Evolutionary conservation across 2,888 invertebrate genomes (phyloP), one percentile per base, ranked within the genome.

Genomic region (Drosophila cyrtoloma): DNA sequence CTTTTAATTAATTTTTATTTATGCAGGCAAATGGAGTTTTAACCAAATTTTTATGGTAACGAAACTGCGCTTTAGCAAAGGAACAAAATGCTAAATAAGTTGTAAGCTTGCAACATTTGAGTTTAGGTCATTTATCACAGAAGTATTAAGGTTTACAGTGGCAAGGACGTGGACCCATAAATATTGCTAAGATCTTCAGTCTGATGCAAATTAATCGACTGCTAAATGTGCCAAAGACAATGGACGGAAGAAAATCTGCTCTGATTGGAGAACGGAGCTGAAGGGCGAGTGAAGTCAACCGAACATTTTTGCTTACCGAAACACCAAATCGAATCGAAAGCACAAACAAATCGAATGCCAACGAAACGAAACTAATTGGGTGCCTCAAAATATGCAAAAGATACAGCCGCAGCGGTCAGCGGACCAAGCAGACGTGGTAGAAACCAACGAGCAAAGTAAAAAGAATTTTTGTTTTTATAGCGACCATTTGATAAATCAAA

Each of bases 321-420:
- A 81, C 66, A 77, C 37, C 64, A 81, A 82, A 69, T 81, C 74
- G 82, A 81, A 70, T 51, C 68, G 51, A 61, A 75, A 62, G 73
- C 66, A 56, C 32, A 67, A 71, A 59, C 81, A 77, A 81, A 83
- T 84, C 84, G 81, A 86, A 77, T 67, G 77, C 77, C 80, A 85
- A 72, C 90, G 83, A 90, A 77, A 77, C 86, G 90, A 88, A 89
- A 91, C 77, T 91, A 86, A 91, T 91, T 90, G 91, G 90, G 75
- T 68, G 72, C 71, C 79, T 61, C 66, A 60, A 85, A 91, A 74
- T 84, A 86, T 89, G 91, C 88, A 86, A 89, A 87, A 77, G 90
- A 91, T 79, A 84, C 82, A 89, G 79, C 69, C 74, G 60, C 59
- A 67, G 79, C 68, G 86, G 91, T 75, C 86, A 89, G 70, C 75